These are phyloP conservation scores for Coelopa pilipes DNA, from an alignment of 2,888 invertebrate species.

Conservation along the genomic window DNA sequence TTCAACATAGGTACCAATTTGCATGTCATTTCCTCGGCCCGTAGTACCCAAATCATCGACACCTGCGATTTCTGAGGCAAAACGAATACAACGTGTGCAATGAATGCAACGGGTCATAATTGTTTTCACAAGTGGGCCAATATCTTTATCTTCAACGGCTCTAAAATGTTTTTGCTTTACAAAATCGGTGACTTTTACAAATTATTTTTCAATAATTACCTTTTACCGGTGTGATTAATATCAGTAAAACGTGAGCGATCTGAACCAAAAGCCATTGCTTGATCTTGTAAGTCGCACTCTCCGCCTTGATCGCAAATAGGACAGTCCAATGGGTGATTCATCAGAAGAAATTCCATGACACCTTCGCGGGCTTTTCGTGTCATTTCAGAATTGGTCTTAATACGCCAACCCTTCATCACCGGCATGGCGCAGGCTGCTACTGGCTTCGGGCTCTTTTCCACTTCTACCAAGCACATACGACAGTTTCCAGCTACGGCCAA, in stretches of 20 bases:
- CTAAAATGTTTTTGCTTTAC: constrained; percentile 65
- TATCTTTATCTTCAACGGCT: constrained; percentile 98
- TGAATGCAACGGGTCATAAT: constrained; percentile 99
- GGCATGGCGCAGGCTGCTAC: constrained; percentile 99
- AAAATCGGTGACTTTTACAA: not conserved
- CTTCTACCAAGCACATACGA: constrained; percentile 99
- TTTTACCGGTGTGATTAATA: constrained; percentile 89
- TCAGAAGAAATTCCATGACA: constrained; percentile 98
- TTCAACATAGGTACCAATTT: constrained; percentile 98
- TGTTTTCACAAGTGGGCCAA: constrained; percentile 97
- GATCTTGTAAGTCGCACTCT: constrained; percentile 95
- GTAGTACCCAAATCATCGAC: constrained; percentile 96
- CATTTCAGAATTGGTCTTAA: constrained; percentile 97
- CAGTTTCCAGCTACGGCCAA: constrained; percentile 99
- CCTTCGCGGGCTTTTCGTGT: constrained; percentile 82
- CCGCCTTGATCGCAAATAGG: constrained; percentile 99
- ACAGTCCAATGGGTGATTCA: constrained; percentile 99
- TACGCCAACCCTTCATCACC: constrained; percentile 99
- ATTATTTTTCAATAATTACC: constrained; percentile 68
- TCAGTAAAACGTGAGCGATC: constrained; percentile 94
- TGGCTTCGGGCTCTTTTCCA: constrained; percentile 97
- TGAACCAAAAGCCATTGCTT: constrained; percentile 98
- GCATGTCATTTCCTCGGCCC: constrained; percentile 95
- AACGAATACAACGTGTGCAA: constrained; percentile 97
- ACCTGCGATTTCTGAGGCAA: constrained; percentile 99